Conservation (phyloP, 2,113 vertebrate species). For the Fulmarus glacialis region DNA sequence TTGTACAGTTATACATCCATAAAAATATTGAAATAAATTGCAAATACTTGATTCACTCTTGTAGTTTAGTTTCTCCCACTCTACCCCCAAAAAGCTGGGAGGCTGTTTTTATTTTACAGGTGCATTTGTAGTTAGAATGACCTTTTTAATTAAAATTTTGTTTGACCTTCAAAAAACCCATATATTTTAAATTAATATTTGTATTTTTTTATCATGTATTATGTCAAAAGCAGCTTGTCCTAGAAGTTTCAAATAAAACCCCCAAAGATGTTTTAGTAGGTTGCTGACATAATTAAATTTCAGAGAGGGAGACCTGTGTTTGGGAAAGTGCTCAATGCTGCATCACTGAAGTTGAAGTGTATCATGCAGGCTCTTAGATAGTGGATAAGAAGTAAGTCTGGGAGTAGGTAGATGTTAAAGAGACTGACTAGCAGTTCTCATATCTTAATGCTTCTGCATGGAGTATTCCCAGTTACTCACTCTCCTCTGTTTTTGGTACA, state of each 20-base stretch:
- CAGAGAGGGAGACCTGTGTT: neutral
- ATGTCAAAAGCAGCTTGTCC: neutral
- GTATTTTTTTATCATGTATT: neutral
- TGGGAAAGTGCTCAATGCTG: neutral
- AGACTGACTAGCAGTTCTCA: neutral
- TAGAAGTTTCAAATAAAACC: neutral
- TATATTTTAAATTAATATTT: neutral
- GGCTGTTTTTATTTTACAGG: neutral
- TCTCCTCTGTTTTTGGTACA: neutral
- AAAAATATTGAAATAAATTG: neutral
- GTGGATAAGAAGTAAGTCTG: neutral
- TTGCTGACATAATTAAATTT: neutral
- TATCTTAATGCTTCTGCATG: neutral
- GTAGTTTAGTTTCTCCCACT: neutral
- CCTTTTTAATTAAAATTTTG: neutral
- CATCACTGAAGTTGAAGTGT: neutral
- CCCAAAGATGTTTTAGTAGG: neutral
- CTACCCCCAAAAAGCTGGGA: neutral
- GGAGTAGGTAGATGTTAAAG: neutral
- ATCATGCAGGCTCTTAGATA: neutral
- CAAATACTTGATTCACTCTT: neutral
- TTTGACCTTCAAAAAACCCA: neutral
- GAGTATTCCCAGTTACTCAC: neutral
- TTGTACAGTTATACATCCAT: neutral
- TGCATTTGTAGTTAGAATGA: neutral